Evolutionary conservation across 2,888 invertebrate species (phyloP).

Genomic region (Spisula solida): DNA sequence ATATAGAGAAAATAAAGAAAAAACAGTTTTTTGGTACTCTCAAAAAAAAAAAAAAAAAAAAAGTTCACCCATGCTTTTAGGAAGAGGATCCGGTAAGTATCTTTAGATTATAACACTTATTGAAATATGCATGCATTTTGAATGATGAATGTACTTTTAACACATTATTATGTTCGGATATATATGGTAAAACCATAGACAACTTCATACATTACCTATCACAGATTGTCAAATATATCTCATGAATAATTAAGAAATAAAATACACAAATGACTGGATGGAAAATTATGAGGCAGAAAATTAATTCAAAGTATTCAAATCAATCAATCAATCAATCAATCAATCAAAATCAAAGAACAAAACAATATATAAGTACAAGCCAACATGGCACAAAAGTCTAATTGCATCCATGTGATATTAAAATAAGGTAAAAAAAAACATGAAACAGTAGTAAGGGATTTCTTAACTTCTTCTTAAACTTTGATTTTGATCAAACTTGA

Average conservation of each 20-base stretch:
- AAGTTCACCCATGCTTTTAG: too few species aligned
- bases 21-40: too few species aligned
- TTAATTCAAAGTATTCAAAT: not conserved
- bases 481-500: not conserved
- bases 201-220: not conserved
- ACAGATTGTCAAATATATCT: slow-evolving; percentile 1
- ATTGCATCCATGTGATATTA: slow-evolving; percentile 13
- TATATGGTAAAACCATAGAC: not conserved
- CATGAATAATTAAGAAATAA: not conserved
- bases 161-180: not conserved
- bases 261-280: not conserved
- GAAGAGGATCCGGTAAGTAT: too few species aligned
- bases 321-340: not conserved
- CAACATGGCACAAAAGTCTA: not conserved
- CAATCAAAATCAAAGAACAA: not conserved
- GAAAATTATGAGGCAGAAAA: slow-evolving; percentile 11
- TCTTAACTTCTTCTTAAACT: not conserved
- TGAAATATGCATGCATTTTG: not conserved
- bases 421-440: not conserved
- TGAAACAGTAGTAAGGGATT: not conserved
- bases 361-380: not conserved
- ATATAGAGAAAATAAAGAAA: too few species aligned
- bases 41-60: too few species aligned
- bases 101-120: not conserved
- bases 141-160: not conserved